Evolutionary conservation across 2,113 vertebrate genomes (phyloP).

Genomic region (Anolis carolinensis): DNA sequence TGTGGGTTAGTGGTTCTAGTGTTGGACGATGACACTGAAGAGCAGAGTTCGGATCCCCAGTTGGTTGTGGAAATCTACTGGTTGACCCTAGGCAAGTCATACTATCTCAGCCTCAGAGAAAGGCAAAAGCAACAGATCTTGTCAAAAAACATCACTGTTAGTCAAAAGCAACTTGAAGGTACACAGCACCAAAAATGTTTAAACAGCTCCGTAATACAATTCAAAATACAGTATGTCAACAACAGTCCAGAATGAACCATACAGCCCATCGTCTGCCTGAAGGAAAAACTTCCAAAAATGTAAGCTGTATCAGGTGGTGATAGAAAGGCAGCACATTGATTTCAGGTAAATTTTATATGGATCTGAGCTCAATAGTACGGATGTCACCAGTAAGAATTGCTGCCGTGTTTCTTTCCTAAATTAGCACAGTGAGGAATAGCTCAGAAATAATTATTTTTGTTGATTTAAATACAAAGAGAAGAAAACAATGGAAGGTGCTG

Average conservation of each 20-base stretch:
- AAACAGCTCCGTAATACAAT: too few relatives aligned
- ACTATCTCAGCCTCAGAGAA: too few relatives aligned
- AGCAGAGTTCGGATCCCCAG: too few relatives aligned
- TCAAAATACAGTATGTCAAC: neutral
- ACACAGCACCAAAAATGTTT: too few relatives aligned
- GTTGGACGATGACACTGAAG: too few relatives aligned
- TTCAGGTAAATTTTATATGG: neutral
- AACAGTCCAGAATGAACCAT: neutral
- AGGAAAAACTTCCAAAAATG: neutral
- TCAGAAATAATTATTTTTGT: neutral
- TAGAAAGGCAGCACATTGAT: neutral
- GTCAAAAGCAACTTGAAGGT: too few relatives aligned
- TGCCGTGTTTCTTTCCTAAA: neutral
- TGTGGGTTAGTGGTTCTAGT: too few relatives aligned
- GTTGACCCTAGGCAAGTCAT: too few relatives aligned
- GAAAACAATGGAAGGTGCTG: neutral
- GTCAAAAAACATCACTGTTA: too few relatives aligned
- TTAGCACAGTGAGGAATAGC: neutral
- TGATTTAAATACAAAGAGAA: neutral
- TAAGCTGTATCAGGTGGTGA: neutral
- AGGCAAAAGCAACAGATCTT: too few relatives aligned
- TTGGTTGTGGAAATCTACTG: too few relatives aligned
- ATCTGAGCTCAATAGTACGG: neutral
- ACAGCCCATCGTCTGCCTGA: neutral
- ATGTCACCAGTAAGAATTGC: neutral